Base-by-base conservation (phyloP, 2,113 vertebrate species). In the Protobothrops mucrosquamatus region DNA sequence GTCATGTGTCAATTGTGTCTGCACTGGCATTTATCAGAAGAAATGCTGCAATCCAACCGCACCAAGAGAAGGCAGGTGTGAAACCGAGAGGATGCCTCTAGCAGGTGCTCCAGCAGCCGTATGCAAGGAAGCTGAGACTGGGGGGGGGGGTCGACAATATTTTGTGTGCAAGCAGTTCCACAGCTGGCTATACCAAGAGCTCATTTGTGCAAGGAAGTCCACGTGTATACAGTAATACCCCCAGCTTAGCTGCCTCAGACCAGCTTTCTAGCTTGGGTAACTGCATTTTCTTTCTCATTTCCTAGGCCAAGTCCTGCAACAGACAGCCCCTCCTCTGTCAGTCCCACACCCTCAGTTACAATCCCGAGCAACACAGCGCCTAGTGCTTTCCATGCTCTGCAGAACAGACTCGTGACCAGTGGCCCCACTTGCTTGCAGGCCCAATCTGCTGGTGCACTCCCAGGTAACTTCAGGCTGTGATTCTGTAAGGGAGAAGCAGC, bases 361-460 rank as follows among this genome's bases (percentile, higher is more conserved):
- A 56, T 96, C 61, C 95, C 97, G 48, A 94, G 96, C 95, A 97
- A 95, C 92, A 94, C 93, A 0, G 94, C 97, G 0, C 98, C 98
- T 93, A 98, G 97, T 88, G 97, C 98, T 22, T 98, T 99, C 98
- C 98, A 98, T 29, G 97, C 98, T 52, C 97, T 98, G 95, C 99
- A 99, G 97, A 98, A 98, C 96, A 97, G 98, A 56, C 96, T 98
- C 95, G 97, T 98, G 93, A 97, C 98, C 94, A 96, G 97, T 93
- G 95, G 98, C 69, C 39, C 96, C 95, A 97, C 98, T 92, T 95
- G 97, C 64, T 89, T 97, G 96, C 98, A 98, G 55, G 95, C 96
- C 81, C 98, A 98, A 96, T 95, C 98, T 1, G 96, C 97, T 92
- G 94, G 96, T 59, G 94, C 97, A 93, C 98, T 98, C 95, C 98